Conservation (phyloP, 1,140 invertebrate species). For the Branchinecta lindahli region DNA sequence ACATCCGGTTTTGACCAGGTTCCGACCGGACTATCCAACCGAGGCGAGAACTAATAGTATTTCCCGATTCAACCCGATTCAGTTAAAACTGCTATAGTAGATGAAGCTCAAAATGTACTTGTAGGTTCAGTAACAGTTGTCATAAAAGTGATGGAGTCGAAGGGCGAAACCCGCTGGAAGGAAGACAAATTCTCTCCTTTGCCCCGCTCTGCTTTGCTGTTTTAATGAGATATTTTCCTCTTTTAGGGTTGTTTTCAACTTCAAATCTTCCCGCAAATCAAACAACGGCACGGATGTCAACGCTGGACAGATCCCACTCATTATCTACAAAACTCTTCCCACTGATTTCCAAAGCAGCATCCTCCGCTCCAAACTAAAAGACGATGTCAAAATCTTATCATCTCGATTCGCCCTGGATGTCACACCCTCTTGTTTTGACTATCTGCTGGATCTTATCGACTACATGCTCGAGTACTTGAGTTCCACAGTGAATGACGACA, state of each 20-base stretch:
- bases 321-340: constrained; percentile 66
- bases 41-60: no score
- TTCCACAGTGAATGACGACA: not conserved
- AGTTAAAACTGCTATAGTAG: no score
- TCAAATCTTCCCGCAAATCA: constrained; percentile 90
- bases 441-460: not conserved
- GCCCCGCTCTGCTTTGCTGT: not conserved
- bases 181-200: not conserved
- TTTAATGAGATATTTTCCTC: not conserved
- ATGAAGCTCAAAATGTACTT: no score
- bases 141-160: no score
- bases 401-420: constrained; percentile 61
- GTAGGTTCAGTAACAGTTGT: no score
- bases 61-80: no score
- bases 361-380: constrained; percentile 43
- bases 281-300: constrained; percentile 99
- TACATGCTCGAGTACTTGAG: not conserved
- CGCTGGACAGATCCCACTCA: constrained; percentile 88
- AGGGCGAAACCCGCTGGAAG: no score
- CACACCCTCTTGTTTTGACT: constrained; percentile 34
- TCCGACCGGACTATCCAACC: no score
- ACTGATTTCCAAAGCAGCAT: constrained; percentile 45
- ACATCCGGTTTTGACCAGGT: no score
- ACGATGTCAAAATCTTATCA: constrained; percentile 45
- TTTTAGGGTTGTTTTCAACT: constrained; percentile 70